Base-by-base conservation (phyloP, 64 coral and sea anemone species). In the Stichodactyla helianthus region DNA sequence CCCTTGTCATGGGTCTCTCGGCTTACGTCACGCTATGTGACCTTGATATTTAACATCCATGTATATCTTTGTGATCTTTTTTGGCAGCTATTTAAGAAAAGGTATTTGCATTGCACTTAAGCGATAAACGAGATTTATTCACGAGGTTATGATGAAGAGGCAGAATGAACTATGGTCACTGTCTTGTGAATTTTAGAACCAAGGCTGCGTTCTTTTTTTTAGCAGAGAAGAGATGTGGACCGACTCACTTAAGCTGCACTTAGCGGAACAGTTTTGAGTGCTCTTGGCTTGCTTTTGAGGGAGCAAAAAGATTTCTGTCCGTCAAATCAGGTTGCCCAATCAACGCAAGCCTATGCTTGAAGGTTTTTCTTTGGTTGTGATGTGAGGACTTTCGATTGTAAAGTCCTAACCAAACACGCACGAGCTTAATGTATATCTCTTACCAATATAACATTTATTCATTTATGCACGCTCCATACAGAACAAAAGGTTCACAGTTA, bases 71-170 rank as follows among this genome's bases (percentile, higher is more conserved):
- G 25, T 74, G 25, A 74, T 74, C 68, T 31, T 74, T 71, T 74
- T 27, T 74, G 26, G 12, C 68, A 74, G 22, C 25, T 74, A 74
- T 27, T 74, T 74, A n/a, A 27, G 68, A 74, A 26, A 27, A 74
- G 6, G 10, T 74, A 74, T 74, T 74, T 74, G 68, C 23, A 74
- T 74, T 74, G 22, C 68, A 74, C 68, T 74, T 74, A 74, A 11
- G 11, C 68, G 68, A 74, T 31, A 74, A 74, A 7, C 4, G 68
- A 23, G 27, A 74, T 31, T 27, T 11, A 58, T 58, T 58, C 14
- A 11, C 55, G 8, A 0, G 55, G 55, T 9, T 58, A 58, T 58
- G 35, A 2, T 44, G 35, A 44, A 44, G 35, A 44, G 35, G 35
- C 35, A 44, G 35, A 44, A 44, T 3, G 35, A 44, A 44, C 35